Conservation (phyloP, 2,888 invertebrate genomes). For the Agrenia bidenticulata region DNA sequence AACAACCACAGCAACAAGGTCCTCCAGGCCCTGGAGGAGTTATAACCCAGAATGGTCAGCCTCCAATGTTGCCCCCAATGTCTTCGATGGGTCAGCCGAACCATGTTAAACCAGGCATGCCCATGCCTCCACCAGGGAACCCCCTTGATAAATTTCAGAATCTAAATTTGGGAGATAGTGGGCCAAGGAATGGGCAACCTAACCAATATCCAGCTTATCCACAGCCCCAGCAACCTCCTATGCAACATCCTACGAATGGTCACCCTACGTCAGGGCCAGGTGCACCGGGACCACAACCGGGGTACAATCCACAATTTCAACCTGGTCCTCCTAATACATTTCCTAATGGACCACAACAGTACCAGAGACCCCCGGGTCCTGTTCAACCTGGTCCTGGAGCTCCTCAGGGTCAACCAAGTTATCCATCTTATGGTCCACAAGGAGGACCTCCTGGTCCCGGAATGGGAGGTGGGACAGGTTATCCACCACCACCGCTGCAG, state of each 20-base stretch:
- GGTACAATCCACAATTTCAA: not conserved
- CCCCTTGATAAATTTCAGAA: too few relatives aligned
- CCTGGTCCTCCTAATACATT: conserved; percentile 5
- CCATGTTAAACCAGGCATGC: not conserved
- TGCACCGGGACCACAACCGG: conserved; percentile 18
- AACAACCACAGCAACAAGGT: too few relatives aligned
- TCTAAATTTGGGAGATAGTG: not conserved
- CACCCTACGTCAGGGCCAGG: conserved; percentile 28
- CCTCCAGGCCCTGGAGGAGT: too few relatives aligned
- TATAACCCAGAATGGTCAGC: too few relatives aligned
- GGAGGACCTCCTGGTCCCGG: conserved; percentile 16
- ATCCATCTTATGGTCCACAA: conserved; percentile 27
- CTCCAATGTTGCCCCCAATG: not conserved
- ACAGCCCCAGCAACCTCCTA: conserved; percentile 29
- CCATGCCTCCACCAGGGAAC: too few relatives aligned
- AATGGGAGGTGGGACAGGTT: conserved; percentile 22
- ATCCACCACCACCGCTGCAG: conserved; percentile 45
- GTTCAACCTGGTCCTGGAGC: conserved; percentile 27
- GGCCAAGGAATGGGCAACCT: not conserved
- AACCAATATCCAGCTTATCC: conserved; percentile 28
- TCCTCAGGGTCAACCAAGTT: conserved; percentile 26
- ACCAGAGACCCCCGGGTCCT: conserved; percentile 19
- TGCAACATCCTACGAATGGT: conserved; percentile 17
- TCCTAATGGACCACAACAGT: conserved; percentile 15
- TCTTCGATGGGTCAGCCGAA: not conserved